Percentiles rank a stretch among this genome's conserved stretches.
Evolutionary conservation across 2,797 vertebrate genomes (phyloP).

Genomic region (Pogonophryne albipinna): DNA sequence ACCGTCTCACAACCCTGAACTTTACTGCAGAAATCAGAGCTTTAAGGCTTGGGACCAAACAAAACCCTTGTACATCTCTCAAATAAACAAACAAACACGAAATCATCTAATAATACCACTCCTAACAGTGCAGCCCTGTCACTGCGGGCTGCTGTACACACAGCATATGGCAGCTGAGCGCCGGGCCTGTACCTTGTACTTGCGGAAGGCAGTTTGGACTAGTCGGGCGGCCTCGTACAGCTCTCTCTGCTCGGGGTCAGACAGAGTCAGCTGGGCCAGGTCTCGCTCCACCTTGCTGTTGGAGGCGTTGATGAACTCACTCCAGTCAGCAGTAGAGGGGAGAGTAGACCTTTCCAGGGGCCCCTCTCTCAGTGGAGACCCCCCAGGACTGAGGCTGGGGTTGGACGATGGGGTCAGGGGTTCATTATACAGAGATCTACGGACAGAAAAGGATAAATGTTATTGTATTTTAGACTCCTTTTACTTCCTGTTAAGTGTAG

Average conservation of each 20-base stretch:
- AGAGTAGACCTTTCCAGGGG: conserved; percentile 92
- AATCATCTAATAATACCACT: conserved; percentile 42
- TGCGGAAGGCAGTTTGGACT: conserved; percentile 99
- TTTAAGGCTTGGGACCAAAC: conserved; percentile 28
- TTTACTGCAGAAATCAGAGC: conserved; percentile 38
- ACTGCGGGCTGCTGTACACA: conserved; percentile 51
- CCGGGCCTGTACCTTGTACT: conserved; percentile 93
- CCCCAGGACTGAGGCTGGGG: conserved; percentile 93
- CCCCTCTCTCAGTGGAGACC: conserved; percentile 90
- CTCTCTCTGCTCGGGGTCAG: conserved; percentile 98
- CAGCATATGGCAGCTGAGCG: conserved; percentile 60
- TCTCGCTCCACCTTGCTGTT: conserved; percentile 98
- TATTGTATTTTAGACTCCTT: not conserved
- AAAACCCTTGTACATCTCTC: conserved; percentile 31
- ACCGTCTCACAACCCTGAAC: conserved; percentile 35
- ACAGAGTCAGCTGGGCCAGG: conserved; percentile 97
- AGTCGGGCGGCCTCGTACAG: conserved; percentile 98
- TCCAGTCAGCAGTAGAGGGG: conserved; percentile 96
- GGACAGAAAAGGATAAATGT: conserved; percentile 23
- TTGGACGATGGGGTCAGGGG: conserved; percentile 93
- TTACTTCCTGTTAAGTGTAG: not conserved
- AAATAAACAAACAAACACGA: conserved; percentile 23
- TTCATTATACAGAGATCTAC: conserved; percentile 94
- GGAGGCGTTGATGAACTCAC: conserved; percentile 96
- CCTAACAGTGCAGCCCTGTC: conserved; percentile 40